Conservation (phyloP, 2,888 invertebrate species). For the Bugula neritina region DNA sequence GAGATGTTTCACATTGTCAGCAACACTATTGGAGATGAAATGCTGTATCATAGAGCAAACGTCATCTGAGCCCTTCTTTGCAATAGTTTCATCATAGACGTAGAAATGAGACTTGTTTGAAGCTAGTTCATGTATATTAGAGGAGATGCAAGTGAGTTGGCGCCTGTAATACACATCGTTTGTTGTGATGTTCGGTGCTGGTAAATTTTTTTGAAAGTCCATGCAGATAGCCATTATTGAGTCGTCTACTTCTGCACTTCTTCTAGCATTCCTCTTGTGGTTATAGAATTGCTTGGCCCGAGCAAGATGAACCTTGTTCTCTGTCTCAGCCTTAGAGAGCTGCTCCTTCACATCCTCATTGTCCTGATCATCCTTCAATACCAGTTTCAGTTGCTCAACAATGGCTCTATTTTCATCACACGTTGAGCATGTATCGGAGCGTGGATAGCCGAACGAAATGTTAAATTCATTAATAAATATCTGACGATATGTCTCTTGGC, state of each 20-base stretch:
- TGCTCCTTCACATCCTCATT: not conserved
- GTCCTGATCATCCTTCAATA: not conserved
- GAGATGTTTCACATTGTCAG: too few species aligned
- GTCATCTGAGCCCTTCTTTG: conserved; percentile 29
- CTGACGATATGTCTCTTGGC: not conserved
- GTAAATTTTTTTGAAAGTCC: conserved; percentile 18
- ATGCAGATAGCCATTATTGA: not conserved
- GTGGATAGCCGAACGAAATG: not conserved
- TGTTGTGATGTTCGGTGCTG: too few species aligned
- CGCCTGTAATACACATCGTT: conserved; percentile 30
- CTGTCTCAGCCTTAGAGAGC: not conserved
- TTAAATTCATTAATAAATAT: not conserved
- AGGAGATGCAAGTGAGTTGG: conserved; percentile 26
- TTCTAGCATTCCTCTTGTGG: not conserved
- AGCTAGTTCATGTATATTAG: conserved; percentile 27
- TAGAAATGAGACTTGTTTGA: conserved; percentile 27
- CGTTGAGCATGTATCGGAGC: not conserved
- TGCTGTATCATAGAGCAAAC: conserved; percentile 28
- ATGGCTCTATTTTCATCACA: not conserved
- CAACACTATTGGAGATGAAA: too few species aligned
- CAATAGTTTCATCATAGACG: conserved; percentile 29
- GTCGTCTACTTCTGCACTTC: not conserved
- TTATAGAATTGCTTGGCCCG: not conserved
- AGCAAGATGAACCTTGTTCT: not conserved
- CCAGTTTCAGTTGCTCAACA: not conserved